Base-by-base conservation (phyloP, 1,140 invertebrate species). In the Papilio xuthus region DNA sequence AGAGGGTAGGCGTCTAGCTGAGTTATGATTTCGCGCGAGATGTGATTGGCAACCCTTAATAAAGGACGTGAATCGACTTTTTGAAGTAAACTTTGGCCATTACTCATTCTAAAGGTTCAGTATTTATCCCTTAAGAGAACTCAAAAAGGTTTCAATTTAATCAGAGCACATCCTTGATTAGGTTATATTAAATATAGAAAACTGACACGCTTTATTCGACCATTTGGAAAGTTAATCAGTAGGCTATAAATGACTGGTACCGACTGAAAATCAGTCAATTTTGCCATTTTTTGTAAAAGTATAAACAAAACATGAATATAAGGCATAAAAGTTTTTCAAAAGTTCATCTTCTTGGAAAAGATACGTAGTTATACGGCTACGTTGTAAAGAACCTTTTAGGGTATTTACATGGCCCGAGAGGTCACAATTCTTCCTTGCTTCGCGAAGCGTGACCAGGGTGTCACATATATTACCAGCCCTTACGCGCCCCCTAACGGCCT, bases 1-100 rank as follows among this genome's bases (percentile, higher is more conserved):
- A 70, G 84, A 86, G 88, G 89, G 91, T 87, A 85, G 85, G 89
- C 89, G 91, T 90, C 86, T 86, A 81, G 87, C 88, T 92, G 90
- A 93, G 90, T 92, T 93, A 93, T 93, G 90, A 92, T 93, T 92
- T 90, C 86, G 82, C 86, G 83, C 87, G 79, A 87, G 84, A 82
- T 85, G 89, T 93, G 90, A 92, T 93, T 93, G 90, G 89, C 88
- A 91, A 82, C 81, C 70, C 82, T 85, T 92, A 89, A 91, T 92
- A 87, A 89, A 87, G 77, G 75, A 60, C 74, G 81, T 85, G 85
- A 86, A 84, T 84, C 84, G 86, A 76, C 74, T 76, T 76, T 76
- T 76, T 60, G 74, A 76, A 56, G 15, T 63, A 41, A 76, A 76
- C 74, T 76, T 76, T 63, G 41, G 10, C 56, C 53, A 76, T 76